A percentile compares a stretch with the other conserved stretches of the same genome.
Evolutionary conservation across 2,888 invertebrate species (phyloP).

Genomic region (Spodoptera picta): DNA sequence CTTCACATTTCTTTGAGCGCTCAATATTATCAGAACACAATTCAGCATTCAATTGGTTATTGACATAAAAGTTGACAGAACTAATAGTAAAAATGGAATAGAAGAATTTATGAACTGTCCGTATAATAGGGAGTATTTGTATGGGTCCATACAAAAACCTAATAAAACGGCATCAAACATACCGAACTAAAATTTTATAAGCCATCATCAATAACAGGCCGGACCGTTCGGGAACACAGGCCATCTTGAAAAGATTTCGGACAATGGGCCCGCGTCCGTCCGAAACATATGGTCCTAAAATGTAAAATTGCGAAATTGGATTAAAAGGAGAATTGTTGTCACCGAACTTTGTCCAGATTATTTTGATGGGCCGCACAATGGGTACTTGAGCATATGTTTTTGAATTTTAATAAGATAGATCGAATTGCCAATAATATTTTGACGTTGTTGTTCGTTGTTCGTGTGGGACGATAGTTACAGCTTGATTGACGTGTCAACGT

Average conservation of each 20-base stretch:
- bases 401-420: conserved; percentile 72
- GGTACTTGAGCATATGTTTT: conserved; percentile 66
- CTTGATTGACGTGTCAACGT: conserved; percentile 14
- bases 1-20: conserved; percentile 36
- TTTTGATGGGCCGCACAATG: conserved; percentile 72
- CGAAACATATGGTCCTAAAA: conserved; percentile 78
- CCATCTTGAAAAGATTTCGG: conserved; percentile 74
- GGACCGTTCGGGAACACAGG: conserved; percentile 65
- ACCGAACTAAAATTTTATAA: conserved; percentile 74
- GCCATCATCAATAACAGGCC: conserved; percentile 81
- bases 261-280: conserved; percentile 75
- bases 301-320: conserved; percentile 84
- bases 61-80: conserved; percentile 58
- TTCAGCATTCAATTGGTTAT: conserved; percentile 55
- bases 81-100: conserved; percentile 47
- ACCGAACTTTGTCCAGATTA: conserved; percentile 74
- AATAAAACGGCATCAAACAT: conserved; percentile 75
- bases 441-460: conserved; percentile 61
- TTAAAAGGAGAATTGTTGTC: conserved; percentile 74
- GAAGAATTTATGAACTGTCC: conserved; percentile 63
- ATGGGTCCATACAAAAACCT: conserved; percentile 69
- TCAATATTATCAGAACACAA: conserved; percentile 50
- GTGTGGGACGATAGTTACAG: neutral
- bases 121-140: conserved; percentile 63
- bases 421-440: conserved; percentile 72